Evolutionary conservation across 2,888 invertebrate genomes (phyloP).

Genomic region (Standfussiana lucernea): DNA sequence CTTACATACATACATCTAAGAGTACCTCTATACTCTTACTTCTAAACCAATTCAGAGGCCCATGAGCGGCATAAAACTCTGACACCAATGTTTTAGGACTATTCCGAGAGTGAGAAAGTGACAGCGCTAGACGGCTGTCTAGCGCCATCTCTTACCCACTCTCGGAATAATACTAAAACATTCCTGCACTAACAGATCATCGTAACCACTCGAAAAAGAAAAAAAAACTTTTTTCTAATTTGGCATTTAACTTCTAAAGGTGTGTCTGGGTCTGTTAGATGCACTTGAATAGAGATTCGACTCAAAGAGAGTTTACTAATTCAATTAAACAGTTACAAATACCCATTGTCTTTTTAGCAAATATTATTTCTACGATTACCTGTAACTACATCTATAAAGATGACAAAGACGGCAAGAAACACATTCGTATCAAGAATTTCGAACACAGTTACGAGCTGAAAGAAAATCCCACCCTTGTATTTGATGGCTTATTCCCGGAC

Average conservation of each 20-base stretch:
- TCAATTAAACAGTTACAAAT: not conserved
- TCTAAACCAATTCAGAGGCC: no score
- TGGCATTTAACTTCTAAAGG: not conserved
- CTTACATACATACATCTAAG: no score
- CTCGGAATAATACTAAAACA: no score
- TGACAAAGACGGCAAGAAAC: slow-evolving; percentile 39
- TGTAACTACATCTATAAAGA: slow-evolving; percentile 15
- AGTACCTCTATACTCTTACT: no score
- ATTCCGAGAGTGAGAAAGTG: no score
- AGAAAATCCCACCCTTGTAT: slow-evolving; percentile 35
- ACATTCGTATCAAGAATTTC: slow-evolving; percentile 39
- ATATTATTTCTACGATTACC: fast-evolving
- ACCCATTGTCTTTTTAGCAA: not conserved
- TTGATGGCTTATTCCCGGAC: slow-evolving; percentile 37
- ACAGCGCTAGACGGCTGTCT: no score
- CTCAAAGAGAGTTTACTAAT: not conserved
- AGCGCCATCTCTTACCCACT: no score
- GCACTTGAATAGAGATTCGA: not conserved
- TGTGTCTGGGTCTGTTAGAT: not conserved
- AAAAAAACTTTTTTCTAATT: no score
- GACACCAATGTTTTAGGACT: no score
- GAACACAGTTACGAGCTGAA: slow-evolving; percentile 33
- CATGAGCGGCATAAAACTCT: no score
- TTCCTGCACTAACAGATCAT: no score
- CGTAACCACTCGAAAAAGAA: no score